Evolutionary conservation across 1,140 invertebrate species (phyloP), one percentile per base, ranked within the genome.

Genomic region (Anadara kagoshimensis): DNA sequence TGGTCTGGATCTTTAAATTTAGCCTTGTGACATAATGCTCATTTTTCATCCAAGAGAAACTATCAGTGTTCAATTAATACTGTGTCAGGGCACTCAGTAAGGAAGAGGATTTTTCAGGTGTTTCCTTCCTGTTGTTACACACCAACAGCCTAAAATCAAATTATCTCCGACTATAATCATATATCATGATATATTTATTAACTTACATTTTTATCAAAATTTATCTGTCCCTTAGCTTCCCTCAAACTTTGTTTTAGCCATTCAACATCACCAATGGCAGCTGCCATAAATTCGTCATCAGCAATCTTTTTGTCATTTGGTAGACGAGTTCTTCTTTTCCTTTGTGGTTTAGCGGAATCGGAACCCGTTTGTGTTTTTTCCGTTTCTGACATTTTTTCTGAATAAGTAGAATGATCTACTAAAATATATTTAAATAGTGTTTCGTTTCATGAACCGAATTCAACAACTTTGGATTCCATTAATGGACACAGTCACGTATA

Each of bases 251-350:
- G 89, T 64, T 85, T 85, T 49, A 90, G 62, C 89, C 89, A 90
- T 75, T 89, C 86, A 10, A 86, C 82, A 74, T 90, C 89, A 18
- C 89, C 89, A 67, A 89, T 87, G 7, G 88, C 85, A 22, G 89
- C 87, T 20, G 89, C 88, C 89, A 89, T 90, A 73, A 88, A 90
- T 26, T 88, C 85, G 76, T 89, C 88, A 62, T 88, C 86, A 59
- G 79, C 81, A 20, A 86, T 84, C 72, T 84, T 86, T 66, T 88
- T 88, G 62, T 86, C 85, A 45, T 63, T 77, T 10, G 76, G 47
- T 44, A 84, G 58, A 47, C 79, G 74, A 22, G 82, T 74, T 61
- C 82, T 59, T 22, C 83, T 72, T 54, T 76, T 73, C 51, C 81
- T 63, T 36, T 36, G 29, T 16, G 61, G 26, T 24, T 63, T 63